Evolutionary conservation across 2,797 vertebrate species (phyloP), one percentile per base, ranked within the genome.

Genomic region (Petrocephalus sullivani): DNA sequence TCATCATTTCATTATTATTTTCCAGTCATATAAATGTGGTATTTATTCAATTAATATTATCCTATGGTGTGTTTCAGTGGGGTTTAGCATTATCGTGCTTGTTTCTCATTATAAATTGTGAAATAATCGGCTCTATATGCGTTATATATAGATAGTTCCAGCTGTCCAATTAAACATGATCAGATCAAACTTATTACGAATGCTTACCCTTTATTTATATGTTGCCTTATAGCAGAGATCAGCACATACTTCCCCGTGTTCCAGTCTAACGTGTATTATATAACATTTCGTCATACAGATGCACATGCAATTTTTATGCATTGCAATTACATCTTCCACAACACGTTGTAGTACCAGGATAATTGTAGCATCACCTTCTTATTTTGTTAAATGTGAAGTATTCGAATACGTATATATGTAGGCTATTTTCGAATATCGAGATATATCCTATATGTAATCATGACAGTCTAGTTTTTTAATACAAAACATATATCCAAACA

Each of bases 11-110:
- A 58, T 82, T 16, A 88, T 61, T 82, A 49, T 53, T 51, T 53
- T 21, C 56, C 28, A 67, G 37, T 60, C 8, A 85, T 86, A 54
- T 41, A 67, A 64, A 61, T 83, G 21, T 60, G 46, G 7, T 64
- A 64, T 87, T 81, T 88, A 64, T 58, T 7, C 21, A 28, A 58
- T 88, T 64, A 53, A 88, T 60, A 49, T 82, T 28, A 61, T 19
- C 56, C 4, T 61, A 75, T 51, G 37, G 12, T 56, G 33, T 4
- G 8, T 19, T 81, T 81, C 41, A 7, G 37, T 41, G 6, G 3
- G 28, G 41, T 41, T 16, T 46, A 41, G 28, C 6, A 21, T 41
- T 7, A 81, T 9, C 8, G 41, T 49, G 41, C 41, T 75, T 75
- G 37, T 75, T 75, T 61, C 58, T 60, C n/a, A 60, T 60, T 21